These are phyloP conservation scores for Drosophila quinaria DNA, from an alignment of 2,888 invertebrate species.

Conservation along the genomic window DNA sequence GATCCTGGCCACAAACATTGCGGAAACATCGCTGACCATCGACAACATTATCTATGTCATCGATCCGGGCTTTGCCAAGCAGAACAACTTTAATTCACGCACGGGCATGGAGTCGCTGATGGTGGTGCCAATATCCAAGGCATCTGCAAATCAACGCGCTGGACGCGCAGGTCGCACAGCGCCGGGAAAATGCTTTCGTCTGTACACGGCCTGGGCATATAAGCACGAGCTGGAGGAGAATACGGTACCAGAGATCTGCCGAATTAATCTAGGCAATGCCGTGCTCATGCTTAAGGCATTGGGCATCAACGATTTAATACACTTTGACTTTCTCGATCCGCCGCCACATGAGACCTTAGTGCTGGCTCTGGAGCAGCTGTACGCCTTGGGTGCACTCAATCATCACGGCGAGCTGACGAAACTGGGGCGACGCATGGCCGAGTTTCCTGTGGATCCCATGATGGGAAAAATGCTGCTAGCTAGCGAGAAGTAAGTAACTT, in stretches of 20 bases:
- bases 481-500: slow-evolving; percentile 95
- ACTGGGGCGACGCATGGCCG: slow-evolving; percentile 98
- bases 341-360: slow-evolving; percentile 97
- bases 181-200: slow-evolving; percentile 98
- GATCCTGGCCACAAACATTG: slow-evolving; percentile 98
- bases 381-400: slow-evolving; percentile 98
- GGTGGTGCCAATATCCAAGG: slow-evolving; percentile 99
- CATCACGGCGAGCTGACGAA: slow-evolving; percentile 99
- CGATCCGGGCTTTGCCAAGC: slow-evolving; percentile 99
- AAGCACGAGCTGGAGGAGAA: slow-evolving; percentile 99
- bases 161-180: slow-evolving; percentile 98
- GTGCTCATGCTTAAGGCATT: slow-evolving; percentile 98
- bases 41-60: slow-evolving; percentile 99
- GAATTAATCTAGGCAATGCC: slow-evolving; percentile 98
- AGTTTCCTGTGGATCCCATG: slow-evolving; percentile 99
- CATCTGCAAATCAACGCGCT: slow-evolving; percentile 98
- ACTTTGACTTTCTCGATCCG: slow-evolving; percentile 99
- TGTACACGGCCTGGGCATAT: slow-evolving; percentile 99
- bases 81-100: slow-evolving; percentile 98
- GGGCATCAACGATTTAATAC: slow-evolving; percentile 98
- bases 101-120: slow-evolving; percentile 99
- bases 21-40: slow-evolving; percentile 99
- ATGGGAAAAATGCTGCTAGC: slow-evolving; percentile 99
- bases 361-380: slow-evolving; percentile 97
- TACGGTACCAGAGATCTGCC: slow-evolving; percentile 98